These are phyloP conservation scores for Nymphalis io DNA, from an alignment of 1,140 invertebrate species.

Conservation along the genomic window DNA sequence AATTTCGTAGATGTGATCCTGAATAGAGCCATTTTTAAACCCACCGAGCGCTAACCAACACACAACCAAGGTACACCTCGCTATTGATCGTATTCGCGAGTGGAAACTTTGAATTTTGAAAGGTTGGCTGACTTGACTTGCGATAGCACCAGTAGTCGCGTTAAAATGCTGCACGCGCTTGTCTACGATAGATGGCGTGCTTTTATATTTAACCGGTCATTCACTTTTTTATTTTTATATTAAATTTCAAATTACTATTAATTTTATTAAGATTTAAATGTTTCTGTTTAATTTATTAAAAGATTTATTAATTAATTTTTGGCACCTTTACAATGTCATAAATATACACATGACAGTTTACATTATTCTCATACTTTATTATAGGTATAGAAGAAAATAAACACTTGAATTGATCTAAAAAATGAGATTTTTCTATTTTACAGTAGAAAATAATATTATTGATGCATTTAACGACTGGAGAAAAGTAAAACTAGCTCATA, in stretches of 20 bases:
- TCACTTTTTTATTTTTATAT: neutral
- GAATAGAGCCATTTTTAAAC: constrained; percentile 72
- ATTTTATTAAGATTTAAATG: neutral
- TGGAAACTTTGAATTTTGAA: constrained; percentile 31
- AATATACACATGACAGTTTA: too few relatives aligned
- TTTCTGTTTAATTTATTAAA: too few relatives aligned
- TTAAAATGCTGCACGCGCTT: constrained; percentile 5
- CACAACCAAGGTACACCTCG: constrained; percentile 53
- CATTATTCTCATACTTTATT: too few relatives aligned
- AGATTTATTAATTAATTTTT: too few relatives aligned
- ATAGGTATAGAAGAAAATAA: too few relatives aligned
- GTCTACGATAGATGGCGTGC: constrained; percentile 1
- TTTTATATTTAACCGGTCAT: neutral
- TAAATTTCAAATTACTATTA: neutral
- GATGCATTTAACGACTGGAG: too few relatives aligned
- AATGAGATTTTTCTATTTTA: too few relatives aligned
- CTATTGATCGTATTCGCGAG: constrained; percentile 65
- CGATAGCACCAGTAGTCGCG: constrained; percentile 21
- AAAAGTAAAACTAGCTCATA: too few relatives aligned
- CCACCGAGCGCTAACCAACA: constrained; percentile 66
- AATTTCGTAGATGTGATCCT: constrained; percentile 69
- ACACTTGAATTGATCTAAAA: too few relatives aligned
- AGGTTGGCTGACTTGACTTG: constrained; percentile 37
- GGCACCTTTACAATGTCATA: too few relatives aligned
- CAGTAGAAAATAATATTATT: too few relatives aligned